Base-by-base conservation (phyloP, 2,888 invertebrate species). In the Athrips mouffetella region DNA sequence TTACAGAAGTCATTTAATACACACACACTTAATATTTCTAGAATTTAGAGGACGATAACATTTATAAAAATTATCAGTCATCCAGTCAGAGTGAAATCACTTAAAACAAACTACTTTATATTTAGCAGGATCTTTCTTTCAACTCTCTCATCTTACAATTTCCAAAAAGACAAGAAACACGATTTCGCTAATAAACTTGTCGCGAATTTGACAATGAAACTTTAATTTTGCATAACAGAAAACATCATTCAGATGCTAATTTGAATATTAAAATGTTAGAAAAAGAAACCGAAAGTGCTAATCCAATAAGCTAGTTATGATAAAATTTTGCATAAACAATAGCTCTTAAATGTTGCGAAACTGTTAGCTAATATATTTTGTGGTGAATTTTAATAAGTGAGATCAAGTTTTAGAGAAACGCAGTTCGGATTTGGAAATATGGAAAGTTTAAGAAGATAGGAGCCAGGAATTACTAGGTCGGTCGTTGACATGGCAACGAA, bases 251-350 rank as follows among this genome's bases (percentile, higher is more conserved):
- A 20, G 0, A 37, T 37, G 37, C 37, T 18, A 37, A 37, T 37
- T 21, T 21, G n/a, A 37, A 21, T 3, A 10, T 21, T 21, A 37
- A n/a, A 20, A 37, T 11, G 6, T 21, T 2, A 11, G 44, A 16
- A 8, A 29, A 31, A 39, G 45, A 49, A 45, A 45, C 45, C 18
- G 37, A 45, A 48, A 37, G 25, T 25, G 49, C 18, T 49, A 45
- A 49, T 49, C 11, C 45, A 41, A 49, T 45, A 41, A 40, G 29
- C 35, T 46, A 46, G 42, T 50, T 33, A 41, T 16, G 31, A 33
- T 33, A 45, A 42, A 31, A 31, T 41, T 71, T 64, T 65, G 71
- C 69, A 74, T 74, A 72, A 50, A 44, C 45, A 30, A 49, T 29
- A 37, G 29, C 11, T 23, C 41, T 23, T 40, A 47, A 15, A 13